Percentiles rank a stretch among this genome's conserved stretches.
These are phyloP conservation scores for Phoeniculus purpureus DNA, from an alignment of 2,797 vertebrate genomes.

Conservation along the genomic window DNA sequence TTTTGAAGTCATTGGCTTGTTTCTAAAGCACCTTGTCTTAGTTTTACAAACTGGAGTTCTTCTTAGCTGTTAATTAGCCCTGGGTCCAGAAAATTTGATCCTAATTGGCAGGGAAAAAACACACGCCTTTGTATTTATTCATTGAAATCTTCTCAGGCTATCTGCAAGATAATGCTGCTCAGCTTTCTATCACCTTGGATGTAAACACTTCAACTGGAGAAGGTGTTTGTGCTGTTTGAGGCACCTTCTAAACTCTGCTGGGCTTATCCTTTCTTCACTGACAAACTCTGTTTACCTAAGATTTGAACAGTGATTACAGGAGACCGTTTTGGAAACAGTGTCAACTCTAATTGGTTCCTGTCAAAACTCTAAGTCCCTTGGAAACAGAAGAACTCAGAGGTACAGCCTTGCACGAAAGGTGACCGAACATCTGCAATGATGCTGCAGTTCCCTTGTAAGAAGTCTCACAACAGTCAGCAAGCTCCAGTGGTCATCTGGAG, in stretches of 20 bases:
- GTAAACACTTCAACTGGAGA: constrained; percentile 52
- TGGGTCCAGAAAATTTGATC: background rate
- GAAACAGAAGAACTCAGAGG: background rate
- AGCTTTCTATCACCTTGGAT: constrained; percentile 36
- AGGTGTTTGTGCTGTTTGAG: constrained; percentile 29
- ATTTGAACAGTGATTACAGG: constrained; percentile 44
- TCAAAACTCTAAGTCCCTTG: background rate
- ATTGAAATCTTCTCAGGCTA: constrained; percentile 38
- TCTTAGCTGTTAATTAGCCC: background rate
- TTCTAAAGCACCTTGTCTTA: background rate
- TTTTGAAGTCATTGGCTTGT: background rate
- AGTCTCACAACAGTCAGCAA: background rate
- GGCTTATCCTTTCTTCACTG: constrained; percentile 32
- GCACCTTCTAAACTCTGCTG: constrained; percentile 20
- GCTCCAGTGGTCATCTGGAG: background rate
- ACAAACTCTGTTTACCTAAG: constrained; percentile 25
- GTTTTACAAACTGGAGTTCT: background rate
- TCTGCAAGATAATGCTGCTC: constrained; percentile 26
- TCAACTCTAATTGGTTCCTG: background rate
- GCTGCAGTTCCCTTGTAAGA: background rate
- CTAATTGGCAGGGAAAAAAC: background rate
- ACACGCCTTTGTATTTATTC: constrained; percentile 1
- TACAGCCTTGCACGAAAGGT: background rate
- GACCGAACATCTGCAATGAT: background rate
- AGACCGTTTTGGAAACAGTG: constrained; percentile 46